phyloP scores from a whole-genome alignment of 2,113 vertebrate genomes.

The Polypterus bichir region DNA sequence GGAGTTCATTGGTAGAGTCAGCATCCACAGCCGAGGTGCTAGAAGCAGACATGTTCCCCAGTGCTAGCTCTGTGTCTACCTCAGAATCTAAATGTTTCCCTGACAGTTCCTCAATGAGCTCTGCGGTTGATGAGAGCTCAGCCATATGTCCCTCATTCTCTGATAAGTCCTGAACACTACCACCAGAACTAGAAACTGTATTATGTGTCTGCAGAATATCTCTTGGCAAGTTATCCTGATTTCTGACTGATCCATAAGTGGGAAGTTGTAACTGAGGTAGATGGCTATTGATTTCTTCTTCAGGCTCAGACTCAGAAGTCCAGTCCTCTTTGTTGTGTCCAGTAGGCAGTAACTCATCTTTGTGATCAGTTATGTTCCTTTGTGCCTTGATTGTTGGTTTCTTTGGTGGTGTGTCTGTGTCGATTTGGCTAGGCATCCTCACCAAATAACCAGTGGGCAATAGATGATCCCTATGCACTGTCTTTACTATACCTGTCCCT shows the following conservation, averaged over 20 bases:
- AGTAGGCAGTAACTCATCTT: background rate
- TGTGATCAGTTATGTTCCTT: background rate
- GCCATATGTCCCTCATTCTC: background rate
- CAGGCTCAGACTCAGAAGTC: background rate
- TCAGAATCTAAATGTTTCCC: background rate
- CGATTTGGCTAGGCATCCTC: background rate
- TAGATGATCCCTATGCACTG: background rate
- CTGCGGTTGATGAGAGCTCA: background rate
- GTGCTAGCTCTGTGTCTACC: background rate
- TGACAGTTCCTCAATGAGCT: background rate
- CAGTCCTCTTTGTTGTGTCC: background rate
- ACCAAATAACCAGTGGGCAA: background rate
- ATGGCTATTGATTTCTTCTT: background rate
- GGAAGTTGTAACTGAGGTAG: background rate
- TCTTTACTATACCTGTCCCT: conserved; percentile 1
- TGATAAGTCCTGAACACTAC: too few species aligned
- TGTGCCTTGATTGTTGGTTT: background rate
- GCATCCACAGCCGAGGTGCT: background rate
- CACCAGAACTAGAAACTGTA: background rate
- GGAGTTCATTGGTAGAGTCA: background rate
- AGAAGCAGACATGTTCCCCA: background rate
- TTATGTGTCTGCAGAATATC: background rate
- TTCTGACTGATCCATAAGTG: background rate
- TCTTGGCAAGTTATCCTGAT: background rate
- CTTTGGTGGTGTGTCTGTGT: background rate